Percentiles rank a stretch among this genome's conserved stretches.
Evolutionary conservation across 2,888 invertebrate species (phyloP).

Genomic region (Netelia virgata): DNA sequence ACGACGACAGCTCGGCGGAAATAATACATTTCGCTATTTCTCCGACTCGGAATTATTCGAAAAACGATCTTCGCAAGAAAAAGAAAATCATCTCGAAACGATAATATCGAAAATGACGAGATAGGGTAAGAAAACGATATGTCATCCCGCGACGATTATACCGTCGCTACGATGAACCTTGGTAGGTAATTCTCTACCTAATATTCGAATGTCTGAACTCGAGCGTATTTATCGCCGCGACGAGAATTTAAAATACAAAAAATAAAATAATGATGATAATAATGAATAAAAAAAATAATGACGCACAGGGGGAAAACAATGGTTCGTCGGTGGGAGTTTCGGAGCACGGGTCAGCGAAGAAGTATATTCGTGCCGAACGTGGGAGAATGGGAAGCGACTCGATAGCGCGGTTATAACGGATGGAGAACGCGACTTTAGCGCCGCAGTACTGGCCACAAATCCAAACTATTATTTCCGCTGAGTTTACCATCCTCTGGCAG

Average conservation of each 20-base stretch:
- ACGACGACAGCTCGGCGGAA: too few species aligned
- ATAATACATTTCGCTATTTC: too few species aligned
- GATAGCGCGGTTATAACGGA: slow-evolving; percentile 53
- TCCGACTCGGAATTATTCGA: too few species aligned
- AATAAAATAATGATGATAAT: background rate
- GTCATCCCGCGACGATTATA: background rate
- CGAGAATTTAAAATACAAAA: background rate
- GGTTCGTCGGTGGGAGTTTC: slow-evolving; percentile 38
- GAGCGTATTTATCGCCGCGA: slow-evolving; percentile 36
- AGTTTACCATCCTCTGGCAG: slow-evolving; percentile 51
- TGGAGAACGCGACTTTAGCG: slow-evolving; percentile 47
- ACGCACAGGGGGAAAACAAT: slow-evolving; percentile 30
- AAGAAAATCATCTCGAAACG: too few species aligned
- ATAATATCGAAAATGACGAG: too few species aligned
- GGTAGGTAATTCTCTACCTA: slow-evolving; percentile 25
- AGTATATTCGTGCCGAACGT: slow-evolving; percentile 11
- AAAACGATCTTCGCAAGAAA: too few species aligned
- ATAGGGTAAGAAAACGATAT: background rate
- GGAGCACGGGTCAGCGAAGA: slow-evolving; percentile 39
- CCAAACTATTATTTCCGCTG: slow-evolving; percentile 68
- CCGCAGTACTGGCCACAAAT: slow-evolving; percentile 62
- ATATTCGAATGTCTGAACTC: background rate
- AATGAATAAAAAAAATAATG: slow-evolving; percentile 45
- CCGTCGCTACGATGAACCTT: background rate
- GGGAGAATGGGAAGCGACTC: slow-evolving; percentile 1